phyloP scores from a whole-genome alignment of 1,140 invertebrate species.

The Sarcophaga bullata region DNA sequence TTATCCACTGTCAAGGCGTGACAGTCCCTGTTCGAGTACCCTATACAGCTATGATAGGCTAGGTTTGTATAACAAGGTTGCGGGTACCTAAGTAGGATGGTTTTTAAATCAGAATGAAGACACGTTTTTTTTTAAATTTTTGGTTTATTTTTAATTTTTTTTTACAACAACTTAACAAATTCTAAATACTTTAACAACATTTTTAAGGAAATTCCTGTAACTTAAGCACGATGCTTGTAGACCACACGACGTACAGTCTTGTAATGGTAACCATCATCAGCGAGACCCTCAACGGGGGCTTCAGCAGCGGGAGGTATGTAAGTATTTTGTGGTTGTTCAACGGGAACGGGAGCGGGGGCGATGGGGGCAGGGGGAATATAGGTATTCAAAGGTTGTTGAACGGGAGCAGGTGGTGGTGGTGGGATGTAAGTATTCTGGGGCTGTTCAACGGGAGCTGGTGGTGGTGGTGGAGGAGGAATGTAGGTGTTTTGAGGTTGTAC shows the following conservation, averaged over 20 bases:
- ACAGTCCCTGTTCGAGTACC: too few species aligned
- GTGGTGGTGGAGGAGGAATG: conserved; percentile 9
- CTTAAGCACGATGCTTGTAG: conserved; percentile 54
- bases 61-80: too few species aligned
- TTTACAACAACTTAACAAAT: not conserved
- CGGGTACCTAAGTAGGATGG: too few species aligned
- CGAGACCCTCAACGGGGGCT: not conserved
- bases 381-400: not conserved
- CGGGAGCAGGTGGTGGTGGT: conserved; percentile 43
- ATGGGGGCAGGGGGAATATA: conserved; percentile 35
- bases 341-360: conserved; percentile 48
- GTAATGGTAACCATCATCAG: conserved; percentile 51
- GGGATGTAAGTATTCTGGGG: conserved; percentile 49
- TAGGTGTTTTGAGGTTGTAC: conserved; percentile 1
- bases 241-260: conserved; percentile 57
- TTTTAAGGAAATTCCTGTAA: not conserved
- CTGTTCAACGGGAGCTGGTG: not conserved
- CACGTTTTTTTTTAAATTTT: not conserved
- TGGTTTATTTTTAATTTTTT: not conserved
- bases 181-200: not conserved
- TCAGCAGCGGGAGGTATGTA: conserved; percentile 53
- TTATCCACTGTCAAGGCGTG: too few species aligned
- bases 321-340: conserved; percentile 48
- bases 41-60: too few species aligned
- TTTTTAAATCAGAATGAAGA: too few species aligned